Evolutionary conservation across 2,888 invertebrate species (phyloP), one percentile per base, ranked within the genome.

Genomic region (Papilio protenor): DNA sequence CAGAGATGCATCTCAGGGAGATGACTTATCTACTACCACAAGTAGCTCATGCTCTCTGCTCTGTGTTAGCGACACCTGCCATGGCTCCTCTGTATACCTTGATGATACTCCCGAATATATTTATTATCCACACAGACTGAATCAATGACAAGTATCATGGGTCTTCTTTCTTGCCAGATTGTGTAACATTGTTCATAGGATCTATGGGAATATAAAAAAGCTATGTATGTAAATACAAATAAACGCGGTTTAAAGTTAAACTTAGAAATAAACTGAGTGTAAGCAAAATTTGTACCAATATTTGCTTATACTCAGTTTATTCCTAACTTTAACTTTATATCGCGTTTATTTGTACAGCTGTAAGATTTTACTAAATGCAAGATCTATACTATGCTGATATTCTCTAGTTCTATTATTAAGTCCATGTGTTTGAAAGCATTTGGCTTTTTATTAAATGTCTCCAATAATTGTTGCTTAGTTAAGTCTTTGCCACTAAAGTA

Each of bases 371-470:
- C n/a, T 76, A 14, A 57, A 2, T 55, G 14, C 18, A 33, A 45
- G 47, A 33, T 61, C 61, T 77, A 88, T 23, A 83, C 81, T 78
- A 96, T 85, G 81, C 90, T 89, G 81, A 96, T 95, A 85, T 95
- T 96, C 91, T 98, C 97, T 80, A 98, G 94, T 88, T 98, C 96
- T 69, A 96, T 94, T 79, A 98, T 96, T 23, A 98, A 94, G 87
- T 98, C 97, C 96, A 96, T 97, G 85, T 98, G 97, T 84, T 97
- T 97, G 87, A 98, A 98, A 74, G 95, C 95, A 82, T 97, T 96
- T 0, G 98, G 98, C 69, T 91, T 93, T 59, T 95, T 92, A 0
- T 96, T 97, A 82, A 98, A 98, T 6, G 87, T 93, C 81, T 97
- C 94, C 78, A 98, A 87, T 61, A 98, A 88, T 70, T 95, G 89